Evolutionary conservation across 2,113 vertebrate species (phyloP), one percentile per base, ranked within the genome.

Genomic region (Peucedramus taeniatus): DNA sequence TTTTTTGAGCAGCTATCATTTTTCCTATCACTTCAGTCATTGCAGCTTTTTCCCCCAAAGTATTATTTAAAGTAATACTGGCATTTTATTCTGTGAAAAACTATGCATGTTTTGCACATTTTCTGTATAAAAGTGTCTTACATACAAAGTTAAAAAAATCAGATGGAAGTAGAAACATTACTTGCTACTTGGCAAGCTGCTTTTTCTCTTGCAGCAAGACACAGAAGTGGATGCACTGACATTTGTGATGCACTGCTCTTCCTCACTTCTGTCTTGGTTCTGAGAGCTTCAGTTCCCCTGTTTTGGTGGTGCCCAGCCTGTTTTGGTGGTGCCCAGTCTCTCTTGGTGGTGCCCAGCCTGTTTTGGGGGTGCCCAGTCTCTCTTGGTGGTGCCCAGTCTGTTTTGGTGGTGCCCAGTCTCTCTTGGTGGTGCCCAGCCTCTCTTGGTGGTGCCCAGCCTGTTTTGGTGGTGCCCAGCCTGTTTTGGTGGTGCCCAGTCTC

Each of bases 21-120:
- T 89, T 89, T 81, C 81, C 68, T 83, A 72, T 37, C 88, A 64
- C 81, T 93, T 80, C 49, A 76, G n/a, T 84, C 21, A 49, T 10
- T 74, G 64, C 51, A 69, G n/a, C 5, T 56, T 76, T 33, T 83
- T 47, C 7, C 1, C 7, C 10, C 7, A 27, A 76, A 63, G 19
- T 68, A 79, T 80, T 95, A 74, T 65, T 94, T 94, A 66, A 84
- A 94, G 42, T 83, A 77, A 78, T 82, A 78, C 45, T 75, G 35
- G 13, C 27, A 86, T 92, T 95, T 87, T 78, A 89, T 77, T 93
- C 33, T 2, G 15, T 91, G 74, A 87, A 79, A 89, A 93, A 50
- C 56, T 63, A 59, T 63, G 80, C 16, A 64, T 56, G 33, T 89
- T 93, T 93, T 94, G 47, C 87, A 91, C n/a, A 60, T 89, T 87